Base-by-base conservation (phyloP, 2,797 vertebrate genomes). In the Myiothlypis chrysogaster region DNA sequence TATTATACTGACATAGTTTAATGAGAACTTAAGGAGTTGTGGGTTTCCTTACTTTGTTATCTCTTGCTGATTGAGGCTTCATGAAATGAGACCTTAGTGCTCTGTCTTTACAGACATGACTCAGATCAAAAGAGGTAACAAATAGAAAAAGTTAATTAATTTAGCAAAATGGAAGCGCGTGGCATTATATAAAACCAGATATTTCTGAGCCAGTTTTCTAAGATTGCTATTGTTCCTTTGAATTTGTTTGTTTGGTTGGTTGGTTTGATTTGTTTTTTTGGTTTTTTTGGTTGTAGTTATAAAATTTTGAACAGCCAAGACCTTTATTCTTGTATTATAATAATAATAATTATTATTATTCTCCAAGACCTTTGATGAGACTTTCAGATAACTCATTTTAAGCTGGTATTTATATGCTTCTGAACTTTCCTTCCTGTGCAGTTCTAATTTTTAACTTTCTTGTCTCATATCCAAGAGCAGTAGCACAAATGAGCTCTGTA, bases 361-460 rank as follows among this genome's bases (percentile, higher is more conserved):
- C 7, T 44, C 23, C 1, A 4, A 90, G 17, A 50, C 6, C 23
- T 79, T 55, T 57, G 11, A 76, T 65, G 16, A 92, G 12, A 14
- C 10, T 86, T 83, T 65, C 34, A 41, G 6, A 32, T 68, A 93
- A 52, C 27, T 68, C 18, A 23, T 56, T 83, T 46, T 70, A 46
- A 78, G 27, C 21, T 80, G 46, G 17, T 43, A 32, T 81, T 86
- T 78, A 22, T 70, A 25, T 14, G 10, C 8, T 28, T 88, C 57
- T 91, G 47, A 78, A 28, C 12, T 23, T 83, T 88, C 41, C 19
- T 91, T 91, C 75, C 46, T 75, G 46, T 56, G 28, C 5, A 46
- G 30, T 75, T 88, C 28, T 68, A 64, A 83, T 78, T 90, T 86
- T 88, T 90, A 91, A 49, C 12, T 85, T 83, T 7, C 34, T 88